Percentiles rank a stretch among this genome's conserved stretches.
Evolutionary conservation across 2,113 vertebrate genomes (phyloP).

Genomic region (Phylloscopus trochilus): DNA sequence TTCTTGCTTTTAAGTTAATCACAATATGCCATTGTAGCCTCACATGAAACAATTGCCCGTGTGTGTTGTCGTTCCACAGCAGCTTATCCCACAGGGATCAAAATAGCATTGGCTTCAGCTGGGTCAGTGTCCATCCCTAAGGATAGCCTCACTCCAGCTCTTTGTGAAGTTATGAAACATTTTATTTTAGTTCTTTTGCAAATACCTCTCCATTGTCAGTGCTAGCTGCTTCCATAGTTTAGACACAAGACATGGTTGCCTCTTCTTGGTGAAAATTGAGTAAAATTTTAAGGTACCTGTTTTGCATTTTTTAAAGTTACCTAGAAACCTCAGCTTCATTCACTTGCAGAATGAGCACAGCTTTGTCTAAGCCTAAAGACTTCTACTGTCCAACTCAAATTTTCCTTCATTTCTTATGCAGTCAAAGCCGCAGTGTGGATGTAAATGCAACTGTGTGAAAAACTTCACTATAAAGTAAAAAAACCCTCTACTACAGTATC

Average conservation of each 20-base stretch:
- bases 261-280: neutral
- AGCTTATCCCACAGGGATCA: neutral
- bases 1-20: slow-evolving; percentile 6
- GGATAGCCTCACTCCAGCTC: neutral
- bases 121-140: neutral
- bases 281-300: neutral
- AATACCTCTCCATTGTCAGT: neutral
- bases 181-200: neutral
- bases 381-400: neutral
- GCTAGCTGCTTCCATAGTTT: neutral
- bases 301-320: neutral
- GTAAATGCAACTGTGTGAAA: neutral
- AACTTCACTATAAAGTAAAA: neutral
- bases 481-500: fast-evolving
- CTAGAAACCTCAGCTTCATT: neutral
- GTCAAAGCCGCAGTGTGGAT: neutral
- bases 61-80: neutral
- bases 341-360: neutral
- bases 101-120: neutral
- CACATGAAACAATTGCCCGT: neutral
- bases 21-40: neutral
- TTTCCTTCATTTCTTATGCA: neutral
- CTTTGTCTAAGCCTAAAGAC: neutral
- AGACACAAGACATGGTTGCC: neutral
- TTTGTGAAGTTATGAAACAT: neutral